phyloP scores from a whole-genome alignment of 2,113 vertebrate genomes.

The Zosterops hypoxanthus region DNA sequence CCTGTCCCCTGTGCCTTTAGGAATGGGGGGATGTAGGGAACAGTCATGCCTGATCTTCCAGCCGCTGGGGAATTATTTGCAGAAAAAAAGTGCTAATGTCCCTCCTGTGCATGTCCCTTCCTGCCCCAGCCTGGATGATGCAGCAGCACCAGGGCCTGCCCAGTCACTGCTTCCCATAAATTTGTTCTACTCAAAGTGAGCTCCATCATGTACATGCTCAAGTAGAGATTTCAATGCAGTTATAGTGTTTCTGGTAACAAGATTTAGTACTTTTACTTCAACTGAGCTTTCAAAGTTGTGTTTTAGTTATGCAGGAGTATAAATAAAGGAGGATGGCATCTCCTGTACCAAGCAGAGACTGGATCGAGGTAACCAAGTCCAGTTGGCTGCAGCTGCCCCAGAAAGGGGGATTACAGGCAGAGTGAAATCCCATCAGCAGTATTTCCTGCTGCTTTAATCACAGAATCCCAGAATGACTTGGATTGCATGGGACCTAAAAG shows the following conservation, averaged over 20 bases:
- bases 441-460: not conserved
- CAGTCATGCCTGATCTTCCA: too few relatives aligned
- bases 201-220: fast-evolving
- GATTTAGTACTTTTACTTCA: not conserved
- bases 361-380: not conserved
- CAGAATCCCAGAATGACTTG: not conserved
- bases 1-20: too few relatives aligned
- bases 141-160: not conserved
- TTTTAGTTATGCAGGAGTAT: not conserved
- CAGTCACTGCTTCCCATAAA: not conserved
- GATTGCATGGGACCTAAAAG: not conserved
- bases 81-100: not conserved
- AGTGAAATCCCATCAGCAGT: not conserved
- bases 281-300: not conserved
- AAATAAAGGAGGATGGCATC: not conserved
- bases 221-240: not conserved
- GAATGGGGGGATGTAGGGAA: too few relatives aligned
- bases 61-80: not conserved
- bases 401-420: not conserved
- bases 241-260: not conserved
- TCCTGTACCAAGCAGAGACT: not conserved
- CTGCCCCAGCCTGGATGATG: not conserved
- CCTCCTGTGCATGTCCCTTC: not conserved
- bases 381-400: not conserved
- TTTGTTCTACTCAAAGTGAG: not conserved